Evolutionary conservation across 2,888 invertebrate species (phyloP).

Genomic region (Gymnocheta viridis): DNA sequence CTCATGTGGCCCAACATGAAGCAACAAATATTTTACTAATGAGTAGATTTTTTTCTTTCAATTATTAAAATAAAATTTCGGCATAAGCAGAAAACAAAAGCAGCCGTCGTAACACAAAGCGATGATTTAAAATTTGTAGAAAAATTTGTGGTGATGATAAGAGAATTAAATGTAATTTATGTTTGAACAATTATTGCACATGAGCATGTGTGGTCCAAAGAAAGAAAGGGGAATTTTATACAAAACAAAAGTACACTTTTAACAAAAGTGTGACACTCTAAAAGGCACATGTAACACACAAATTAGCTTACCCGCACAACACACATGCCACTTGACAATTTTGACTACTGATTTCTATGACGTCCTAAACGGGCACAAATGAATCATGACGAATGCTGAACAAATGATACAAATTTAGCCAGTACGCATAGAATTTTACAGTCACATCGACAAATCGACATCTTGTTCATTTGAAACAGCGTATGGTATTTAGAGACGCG

Average conservation of each 20-base stretch:
- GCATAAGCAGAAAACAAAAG: not conserved
- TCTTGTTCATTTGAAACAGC: not conserved
- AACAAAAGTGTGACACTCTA: constrained; percentile 45
- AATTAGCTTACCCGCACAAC: not conserved
- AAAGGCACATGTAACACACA: constrained; percentile 5
- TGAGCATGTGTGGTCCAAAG: constrained; percentile 55
- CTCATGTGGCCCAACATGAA: not conserved
- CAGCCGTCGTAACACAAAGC: constrained; percentile 4
- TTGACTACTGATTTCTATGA: not conserved
- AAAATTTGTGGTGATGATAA: constrained; percentile 28
- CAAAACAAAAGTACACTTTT: not conserved
- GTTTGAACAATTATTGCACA: constrained; percentile 8
- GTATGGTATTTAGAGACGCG: constrained; percentile 56
- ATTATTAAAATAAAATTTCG: not conserved
- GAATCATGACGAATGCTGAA: constrained; percentile 22
- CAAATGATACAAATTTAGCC: constrained; percentile 4
- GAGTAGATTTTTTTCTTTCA: constrained; percentile 42
- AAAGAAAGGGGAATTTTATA: not conserved
- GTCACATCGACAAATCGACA: not conserved
- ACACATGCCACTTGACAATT: constrained; percentile 10
- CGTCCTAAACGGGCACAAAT: not conserved
- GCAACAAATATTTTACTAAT: constrained; percentile 56
- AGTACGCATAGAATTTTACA: constrained; percentile 28
- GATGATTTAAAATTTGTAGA: constrained; percentile 30
- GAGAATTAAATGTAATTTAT: constrained; percentile 25